These are phyloP conservation scores for Carcinoscorpius rotundicauda DNA, from an alignment of 1,140 invertebrate genomes.

Conservation along the genomic window DNA sequence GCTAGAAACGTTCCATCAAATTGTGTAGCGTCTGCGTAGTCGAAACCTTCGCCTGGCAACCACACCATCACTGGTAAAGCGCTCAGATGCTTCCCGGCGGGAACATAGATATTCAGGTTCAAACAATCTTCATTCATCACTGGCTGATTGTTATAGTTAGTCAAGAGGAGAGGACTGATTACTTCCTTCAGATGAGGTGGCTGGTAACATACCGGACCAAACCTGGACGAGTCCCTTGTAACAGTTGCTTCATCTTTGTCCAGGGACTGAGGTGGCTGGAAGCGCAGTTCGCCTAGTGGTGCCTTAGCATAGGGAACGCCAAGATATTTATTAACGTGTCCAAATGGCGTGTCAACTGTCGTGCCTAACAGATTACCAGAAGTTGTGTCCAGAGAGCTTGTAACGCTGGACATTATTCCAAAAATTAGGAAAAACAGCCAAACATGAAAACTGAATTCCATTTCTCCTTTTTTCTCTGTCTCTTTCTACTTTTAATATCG, in stretches of 20 bases:
- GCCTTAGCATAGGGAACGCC: not conserved
- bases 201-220: slow-evolving; percentile 24
- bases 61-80: slow-evolving; percentile 34
- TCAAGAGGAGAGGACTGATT: slow-evolving; percentile 20
- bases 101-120: slow-evolving; percentile 26
- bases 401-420: too few species aligned
- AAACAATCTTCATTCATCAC: slow-evolving; percentile 27
- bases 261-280: not conserved
- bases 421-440: too few species aligned
- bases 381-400: not conserved
- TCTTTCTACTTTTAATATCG: too few species aligned
- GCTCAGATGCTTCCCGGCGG: slow-evolving; percentile 21
- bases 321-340: not conserved
- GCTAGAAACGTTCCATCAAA: slow-evolving; percentile 27
- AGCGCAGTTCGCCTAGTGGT: not conserved
- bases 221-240: slow-evolving; percentile 5
- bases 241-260: not conserved
- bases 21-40: slow-evolving; percentile 26
- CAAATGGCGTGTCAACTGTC: not conserved
- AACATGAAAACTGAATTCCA: too few species aligned
- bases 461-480: too few species aligned
- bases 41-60: slow-evolving; percentile 27
- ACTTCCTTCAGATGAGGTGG: slow-evolving; percentile 20
- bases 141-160: slow-evolving; percentile 7
- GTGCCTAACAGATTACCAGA: not conserved